Base-by-base conservation (phyloP, 2,888 invertebrate genomes). In the Minunthozetes semirufus region DNA sequence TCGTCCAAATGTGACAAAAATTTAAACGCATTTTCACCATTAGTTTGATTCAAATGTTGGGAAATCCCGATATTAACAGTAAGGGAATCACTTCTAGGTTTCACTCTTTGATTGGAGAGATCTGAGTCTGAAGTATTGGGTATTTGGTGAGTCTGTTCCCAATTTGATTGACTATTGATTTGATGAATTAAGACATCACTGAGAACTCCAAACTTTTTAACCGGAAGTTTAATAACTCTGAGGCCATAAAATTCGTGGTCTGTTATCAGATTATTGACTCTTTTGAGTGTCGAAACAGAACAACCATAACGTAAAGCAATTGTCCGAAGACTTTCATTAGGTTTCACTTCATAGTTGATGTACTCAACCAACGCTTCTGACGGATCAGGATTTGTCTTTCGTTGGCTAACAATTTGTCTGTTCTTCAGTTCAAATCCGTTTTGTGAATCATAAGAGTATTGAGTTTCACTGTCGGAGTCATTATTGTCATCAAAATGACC, bases 231-330 rank as follows among this genome's bases (percentile, higher is more conserved):
- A 9, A 79, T n/a, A n/a, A 72, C 19, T 29, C 73, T 75, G 17
- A 78, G 33, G 0, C 68, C 78, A 72, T 76, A 77, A 33, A 79
- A 78, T 13, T 79, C 78, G 74, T 79, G 78, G 46, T 76, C 77
- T 29, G 74, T 77, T 13, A 78, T 75, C 1, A 79, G 61, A 63
- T 78, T 77, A 66, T 79, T 79, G 17, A 76, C 74, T 53, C 78
- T 72, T 68, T 78, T 78, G 46, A 79, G 48, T 56, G 78, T 76
- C 22, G 78, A 68, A 66, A 80, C 73, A 4, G 63, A 27, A 72
- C 74, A 74, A 29, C 59, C 42, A 27, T 66, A 76, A n/a, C 68
- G 68, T 29, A 76, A 42, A 17, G 76, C 74, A 42, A 76, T 74
- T n/a, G 63, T 42, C 56, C 61, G 74, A 22, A 76, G 50, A n/a